Base-by-base conservation (phyloP, 2,888 invertebrate species). In the Hypena proboscidalis region DNA sequence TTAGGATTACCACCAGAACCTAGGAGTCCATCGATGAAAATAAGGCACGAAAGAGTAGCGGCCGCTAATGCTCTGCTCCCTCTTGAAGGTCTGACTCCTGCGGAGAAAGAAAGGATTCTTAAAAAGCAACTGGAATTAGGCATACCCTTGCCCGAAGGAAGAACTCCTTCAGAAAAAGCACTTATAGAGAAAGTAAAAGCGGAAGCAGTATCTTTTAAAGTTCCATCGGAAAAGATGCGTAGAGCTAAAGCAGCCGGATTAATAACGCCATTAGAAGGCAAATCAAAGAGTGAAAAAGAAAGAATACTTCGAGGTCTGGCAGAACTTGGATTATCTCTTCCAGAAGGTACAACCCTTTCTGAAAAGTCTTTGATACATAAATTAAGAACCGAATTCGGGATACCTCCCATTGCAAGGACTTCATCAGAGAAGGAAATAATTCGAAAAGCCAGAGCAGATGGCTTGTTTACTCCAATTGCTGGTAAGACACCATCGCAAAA, bases 401-500 rank as follows among this genome's bases (percentile, higher is more conserved):
- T 72, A 32, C 69, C 68, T 0, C 52, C 71, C 8, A 53, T 62
- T 46, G 66, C 66, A 13, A 68, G 33, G 46, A 74, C 77, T 13
- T 23, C 60, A n/a, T 73, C 74, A 4, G 68, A 70, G 49, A 70
- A 68, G 42, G 64, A 69, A 57, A 31, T 68, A 20, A 35, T 72
- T 0, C 61, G 55, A 4, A 70, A 69, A 49, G 77, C 78, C 4
- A 77, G 64, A 57, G 67, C 68, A 6, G 69, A 67, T 6, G 77
- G 79, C 0, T 45, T 80, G 8, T 49, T 77, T 3, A 74, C 77
- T 1, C 77, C 78, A 4, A 55, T 80, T 2, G 36, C 57, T 2
- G 79, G 77, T 3, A 80, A 80, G 49, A 55, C 67, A 10, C 25
- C 52, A 6, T 51, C 53, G 25, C 54, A 77, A 52, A 76, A 75